Evolutionary conservation across 2,888 invertebrate genomes (phyloP).

Genomic region (Ennomos erosarius): DNA sequence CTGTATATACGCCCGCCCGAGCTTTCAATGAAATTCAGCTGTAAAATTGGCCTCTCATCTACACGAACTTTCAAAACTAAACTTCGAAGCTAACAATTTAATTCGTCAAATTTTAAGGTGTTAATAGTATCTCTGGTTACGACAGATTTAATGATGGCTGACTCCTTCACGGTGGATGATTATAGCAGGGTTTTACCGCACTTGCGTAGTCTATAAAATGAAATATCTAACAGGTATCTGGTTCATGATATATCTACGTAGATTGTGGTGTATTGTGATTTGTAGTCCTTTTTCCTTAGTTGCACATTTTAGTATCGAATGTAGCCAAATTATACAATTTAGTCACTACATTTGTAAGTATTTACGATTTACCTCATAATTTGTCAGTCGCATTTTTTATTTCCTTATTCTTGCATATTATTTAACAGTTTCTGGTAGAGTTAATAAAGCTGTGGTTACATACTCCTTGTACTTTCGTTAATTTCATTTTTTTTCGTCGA

Average conservation of each 20-base stretch:
- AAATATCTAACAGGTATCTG: constrained; percentile 65
- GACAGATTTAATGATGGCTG: constrained; percentile 82
- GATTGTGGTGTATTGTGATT: constrained; percentile 35
- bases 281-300: constrained; percentile 26
- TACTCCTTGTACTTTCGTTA: constrained; percentile 12
- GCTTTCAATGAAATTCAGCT: constrained; percentile 60
- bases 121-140: constrained; percentile 58
- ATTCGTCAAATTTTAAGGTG: constrained; percentile 34
- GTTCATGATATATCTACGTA: constrained; percentile 30
- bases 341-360: constrained; percentile 8
- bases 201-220: constrained; percentile 80
- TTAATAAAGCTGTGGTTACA: background rate
- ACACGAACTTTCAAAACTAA: constrained; percentile 46
- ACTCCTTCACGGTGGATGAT: constrained; percentile 79
- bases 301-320: constrained; percentile 24
- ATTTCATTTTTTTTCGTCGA: constrained; percentile 10
- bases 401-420: constrained; percentile 13
- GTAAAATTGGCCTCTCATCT: constrained; percentile 69
- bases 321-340: constrained; percentile 19
- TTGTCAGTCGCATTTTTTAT: constrained; percentile 2
- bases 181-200: constrained; percentile 80
- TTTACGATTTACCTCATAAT: constrained; percentile 2
- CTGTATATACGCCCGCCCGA: constrained; percentile 68
- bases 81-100: constrained; percentile 45
- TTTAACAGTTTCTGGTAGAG: background rate